Evolutionary conservation across 2,113 vertebrate genomes (phyloP), one percentile per base, ranked within the genome.

Genomic region (Psittacara wagleri): DNA sequence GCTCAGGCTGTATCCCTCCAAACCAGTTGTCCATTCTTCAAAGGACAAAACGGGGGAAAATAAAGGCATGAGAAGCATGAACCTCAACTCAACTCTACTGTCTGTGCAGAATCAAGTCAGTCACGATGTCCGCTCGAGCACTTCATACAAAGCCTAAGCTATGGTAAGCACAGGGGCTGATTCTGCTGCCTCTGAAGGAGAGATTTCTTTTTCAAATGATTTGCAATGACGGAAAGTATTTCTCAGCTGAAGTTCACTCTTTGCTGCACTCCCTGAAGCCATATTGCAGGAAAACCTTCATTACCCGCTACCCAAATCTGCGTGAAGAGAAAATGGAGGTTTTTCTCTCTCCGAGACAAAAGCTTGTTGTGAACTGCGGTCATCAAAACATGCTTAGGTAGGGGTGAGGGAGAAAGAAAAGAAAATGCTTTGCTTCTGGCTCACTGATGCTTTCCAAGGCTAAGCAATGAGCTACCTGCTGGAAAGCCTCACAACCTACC

Each of bases 1-100:
- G 98, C 99, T 99, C 96, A 99, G 94, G 96, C 99, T 99, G 98
- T 99, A 99, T 25, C 99, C 99, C 25, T 99, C 99, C 39, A 98
- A 98, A 72, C 99, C 99, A 17, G 98, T 9, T 89, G 98, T 97
- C 99, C 99, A 99, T 86, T 99, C 99, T 98, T 90, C 89, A 94
- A 75, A 94, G 66, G 61, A 74, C 55, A 52, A 89, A 43, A 73
- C 92, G 39, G 73, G 33, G 73, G 90, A 46, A 62, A 73, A 93
- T 61, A 63, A 54, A 90, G 75, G 16, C 76, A 24, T 51, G 28
- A 69, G 35, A 78, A 94, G n/a, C 3, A 2, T 77, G 55, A 95
- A 91, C 37, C 17, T 93, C 92, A 82, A 29, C 28, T 20, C 12
- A 5, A 33, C 10, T 15, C 8, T 2, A 28, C 69, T 27, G 43